Conservation (phyloP, 1,140 invertebrate species). For the Euschistus heros region DNA sequence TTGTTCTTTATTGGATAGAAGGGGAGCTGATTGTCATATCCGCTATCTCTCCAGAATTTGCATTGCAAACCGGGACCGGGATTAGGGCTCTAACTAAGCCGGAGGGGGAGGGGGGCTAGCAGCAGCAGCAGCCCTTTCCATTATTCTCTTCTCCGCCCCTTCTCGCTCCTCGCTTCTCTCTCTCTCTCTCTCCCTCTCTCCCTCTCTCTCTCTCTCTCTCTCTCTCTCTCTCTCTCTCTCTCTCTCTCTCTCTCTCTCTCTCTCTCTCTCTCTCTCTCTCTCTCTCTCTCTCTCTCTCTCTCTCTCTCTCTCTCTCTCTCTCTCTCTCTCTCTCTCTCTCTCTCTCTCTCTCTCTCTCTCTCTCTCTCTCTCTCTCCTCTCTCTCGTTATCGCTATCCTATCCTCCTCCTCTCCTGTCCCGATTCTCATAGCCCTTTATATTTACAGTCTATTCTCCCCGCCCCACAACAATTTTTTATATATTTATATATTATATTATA, state of each 20-base stretch:
- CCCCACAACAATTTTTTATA: too few relatives aligned
- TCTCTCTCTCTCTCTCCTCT: constrained; percentile 6
- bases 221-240: constrained; percentile 15
- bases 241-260: constrained; percentile 15
- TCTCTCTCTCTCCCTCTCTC: constrained; percentile 4
- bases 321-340: constrained; percentile 9
- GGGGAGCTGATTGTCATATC: too few relatives aligned
- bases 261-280: constrained; percentile 15
- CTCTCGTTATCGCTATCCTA: neutral
- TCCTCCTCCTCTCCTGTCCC: too few relatives aligned
- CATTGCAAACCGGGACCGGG: too few relatives aligned
- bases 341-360: constrained; percentile 11
- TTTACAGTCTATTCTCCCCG: too few relatives aligned
- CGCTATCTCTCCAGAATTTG: too few relatives aligned
- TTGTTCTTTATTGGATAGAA: too few relatives aligned
- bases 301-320: constrained; percentile 12
- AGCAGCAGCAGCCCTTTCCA: constrained; percentile 3
- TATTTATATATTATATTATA: too few relatives aligned
- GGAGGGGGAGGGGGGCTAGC: too few relatives aligned
- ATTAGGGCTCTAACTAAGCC: too few relatives aligned
- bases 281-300: constrained; percentile 15
- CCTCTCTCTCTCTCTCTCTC: constrained; percentile 14
- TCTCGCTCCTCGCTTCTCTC: neutral
- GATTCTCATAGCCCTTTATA: too few relatives aligned
- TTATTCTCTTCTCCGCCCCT: neutral